Percentiles rank a stretch among this genome's conserved stretches.
Evolutionary conservation across 2,797 vertebrate genomes (phyloP).

Genomic region (Decapterus maruadsi): DNA sequence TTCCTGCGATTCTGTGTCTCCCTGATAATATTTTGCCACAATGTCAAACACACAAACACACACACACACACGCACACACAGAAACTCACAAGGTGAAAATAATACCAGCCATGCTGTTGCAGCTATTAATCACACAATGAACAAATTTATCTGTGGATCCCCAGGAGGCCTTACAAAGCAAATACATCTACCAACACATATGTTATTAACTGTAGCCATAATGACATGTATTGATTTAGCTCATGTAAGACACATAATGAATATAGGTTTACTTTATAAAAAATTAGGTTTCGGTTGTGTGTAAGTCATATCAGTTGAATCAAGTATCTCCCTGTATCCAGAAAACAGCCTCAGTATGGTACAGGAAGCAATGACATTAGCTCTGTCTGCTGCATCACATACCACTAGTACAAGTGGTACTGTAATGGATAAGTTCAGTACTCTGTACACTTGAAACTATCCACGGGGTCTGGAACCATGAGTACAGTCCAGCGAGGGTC

Average conservation of each 20-base stretch:
- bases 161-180: too few relatives aligned
- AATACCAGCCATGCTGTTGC: not conserved
- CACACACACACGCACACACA: not conserved
- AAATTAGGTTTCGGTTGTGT: not conserved
- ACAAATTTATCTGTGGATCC: too few relatives aligned
- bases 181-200: too few relatives aligned
- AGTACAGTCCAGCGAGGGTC: slow-evolving; percentile 5
- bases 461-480: slow-evolving; percentile 19
- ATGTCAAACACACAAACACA: not conserved
- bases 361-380: slow-evolving; percentile 43
- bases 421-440: slow-evolving; percentile 14
- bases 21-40: not conserved
- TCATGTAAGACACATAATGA: not conserved
- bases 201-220: not conserved
- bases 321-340: slow-evolving; percentile 26
- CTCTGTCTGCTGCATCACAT: slow-evolving; percentile 40
- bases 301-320: not conserved
- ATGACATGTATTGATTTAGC: not conserved
- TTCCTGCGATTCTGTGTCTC: not conserved
- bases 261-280: not conserved
- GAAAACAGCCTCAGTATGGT: slow-evolving; percentile 22
- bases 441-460: slow-evolving; percentile 30
- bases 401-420: slow-evolving; percentile 31
- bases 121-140: too few relatives aligned
- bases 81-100: not conserved